These are phyloP conservation scores for Oligia latruncula DNA, from an alignment of 2,888 invertebrate genomes.

Conservation along the genomic window DNA sequence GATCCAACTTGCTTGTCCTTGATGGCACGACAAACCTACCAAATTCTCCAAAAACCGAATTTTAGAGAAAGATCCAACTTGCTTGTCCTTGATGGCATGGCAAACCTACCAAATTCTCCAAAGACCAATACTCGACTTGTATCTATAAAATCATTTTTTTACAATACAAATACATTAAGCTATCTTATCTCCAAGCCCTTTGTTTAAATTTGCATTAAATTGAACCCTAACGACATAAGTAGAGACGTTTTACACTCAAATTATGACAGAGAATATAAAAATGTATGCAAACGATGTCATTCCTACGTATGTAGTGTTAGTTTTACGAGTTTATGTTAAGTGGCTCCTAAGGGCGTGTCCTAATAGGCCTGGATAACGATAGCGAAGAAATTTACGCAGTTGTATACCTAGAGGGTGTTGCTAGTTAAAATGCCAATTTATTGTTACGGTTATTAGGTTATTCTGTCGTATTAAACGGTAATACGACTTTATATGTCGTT, in stretches of 20 bases:
- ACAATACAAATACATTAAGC: constrained; percentile 54
- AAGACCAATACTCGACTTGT: neutral
- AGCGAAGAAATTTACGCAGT: constrained; percentile 30
- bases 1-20: neutral
- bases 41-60: neutral
- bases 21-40: neutral
- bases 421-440: constrained; percentile 49
- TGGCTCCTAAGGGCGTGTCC: constrained; percentile 33
- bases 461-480: constrained; percentile 23
- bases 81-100: neutral
- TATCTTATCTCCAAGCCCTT: constrained; percentile 56
- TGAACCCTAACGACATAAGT: constrained; percentile 54
- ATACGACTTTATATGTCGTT: neutral
- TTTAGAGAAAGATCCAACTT: neutral
- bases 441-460: constrained; percentile 43
- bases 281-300: constrained; percentile 69
- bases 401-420: constrained; percentile 31
- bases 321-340: constrained; percentile 53
- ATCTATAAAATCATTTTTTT: constrained; percentile 6
- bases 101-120: neutral
- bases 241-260: constrained; percentile 65
- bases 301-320: constrained; percentile 59
- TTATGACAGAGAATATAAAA: constrained; percentile 65
- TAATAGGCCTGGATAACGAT: constrained; percentile 22
- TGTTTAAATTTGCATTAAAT: constrained; percentile 64